Conservation (phyloP, 1,140 invertebrate species). For the Halesus radiatus region DNA sequence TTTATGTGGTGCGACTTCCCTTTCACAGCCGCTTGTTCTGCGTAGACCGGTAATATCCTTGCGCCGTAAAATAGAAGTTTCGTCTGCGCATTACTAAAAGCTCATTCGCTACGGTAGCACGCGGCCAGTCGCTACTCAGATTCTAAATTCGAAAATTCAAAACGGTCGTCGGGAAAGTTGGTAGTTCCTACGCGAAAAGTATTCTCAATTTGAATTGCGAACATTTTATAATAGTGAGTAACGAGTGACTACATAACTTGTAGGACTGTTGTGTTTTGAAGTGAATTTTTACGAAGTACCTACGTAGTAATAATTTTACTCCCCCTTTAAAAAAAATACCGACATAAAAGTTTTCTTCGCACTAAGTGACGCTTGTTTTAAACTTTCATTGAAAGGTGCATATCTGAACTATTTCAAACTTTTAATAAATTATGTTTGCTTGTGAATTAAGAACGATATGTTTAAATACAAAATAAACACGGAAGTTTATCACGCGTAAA, state of each 20-base stretch:
- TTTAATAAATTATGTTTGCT: background rate
- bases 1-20: too few relatives aligned
- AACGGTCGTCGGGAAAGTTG: background rate
- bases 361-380: slow-evolving; percentile 1
- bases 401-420: too few relatives aligned
- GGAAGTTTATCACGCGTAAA: slow-evolving; percentile 26
- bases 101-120: slow-evolving; percentile 1
- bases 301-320: too few relatives aligned
- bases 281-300: too few relatives aligned
- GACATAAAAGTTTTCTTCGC: too few relatives aligned
- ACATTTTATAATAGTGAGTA: background rate
- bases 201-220: too few relatives aligned
- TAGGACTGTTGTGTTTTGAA: too few relatives aligned
- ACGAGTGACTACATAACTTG: too few relatives aligned
- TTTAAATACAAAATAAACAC: slow-evolving; percentile 7
- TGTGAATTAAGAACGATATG: background rate
- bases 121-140: background rate
- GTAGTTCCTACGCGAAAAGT: background rate
- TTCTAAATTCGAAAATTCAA: slow-evolving; percentile 10
- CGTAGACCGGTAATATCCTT: background rate
- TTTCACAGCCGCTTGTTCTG: background rate
- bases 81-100: slow-evolving; percentile 16
- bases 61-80: background rate
- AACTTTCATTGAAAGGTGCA: background rate
- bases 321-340: too few relatives aligned